Evolutionary conservation across 2,797 vertebrate genomes (phyloP), one percentile per base, ranked within the genome.

Genomic region (Muscicapa striata): DNA sequence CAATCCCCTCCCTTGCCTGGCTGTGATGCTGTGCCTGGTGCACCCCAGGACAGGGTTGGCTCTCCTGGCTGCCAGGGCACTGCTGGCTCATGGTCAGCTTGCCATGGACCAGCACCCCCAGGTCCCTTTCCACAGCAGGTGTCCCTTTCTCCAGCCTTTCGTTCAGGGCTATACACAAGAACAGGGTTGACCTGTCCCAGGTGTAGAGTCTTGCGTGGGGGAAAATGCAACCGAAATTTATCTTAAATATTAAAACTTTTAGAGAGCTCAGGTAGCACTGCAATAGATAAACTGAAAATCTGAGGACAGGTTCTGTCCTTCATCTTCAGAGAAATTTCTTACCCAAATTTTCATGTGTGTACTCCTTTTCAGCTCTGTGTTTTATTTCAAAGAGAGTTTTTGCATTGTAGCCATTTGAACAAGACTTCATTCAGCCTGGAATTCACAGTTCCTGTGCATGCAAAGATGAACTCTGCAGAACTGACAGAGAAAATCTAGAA

Each of bases 1-100:
- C n/a, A 66, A 52, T 66, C 16, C 11, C 16, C 16, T 64, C 38
- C 52, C 24, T 21, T 20, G 4, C n/a, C 19, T 0, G 0, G 29
- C 19, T 79, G 22, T 0, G 5, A 58, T 34, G 38, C 23, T 73
- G 40, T 45, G 3, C n/a, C 45, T 58, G 23, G 58, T 73, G 52
- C 3, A n/a, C 0, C 9, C 36, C 32, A 48, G 49, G 30, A 40
- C 8, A 59, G 0, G 1, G 0, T 0, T 63, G 30, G 2, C 14
- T 0, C 20, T 59, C 18, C 52, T 66, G 59, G 45, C 20, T 73
- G 16, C 17, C 45, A 59, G 40, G 24, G 6, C 29, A 21, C 23
- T 59, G n/a, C 36, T 79, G 27, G 0, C 7, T 58, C 19, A 14
- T 0, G 0, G 6, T 34, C 29, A 73, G 4, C 3, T 40, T n/a